A percentile compares a stretch with the other conserved stretches of the same genome.
Evolutionary conservation across 1,140 invertebrate species (phyloP).

Genomic region (Sitodiplosis mosellana): DNA sequence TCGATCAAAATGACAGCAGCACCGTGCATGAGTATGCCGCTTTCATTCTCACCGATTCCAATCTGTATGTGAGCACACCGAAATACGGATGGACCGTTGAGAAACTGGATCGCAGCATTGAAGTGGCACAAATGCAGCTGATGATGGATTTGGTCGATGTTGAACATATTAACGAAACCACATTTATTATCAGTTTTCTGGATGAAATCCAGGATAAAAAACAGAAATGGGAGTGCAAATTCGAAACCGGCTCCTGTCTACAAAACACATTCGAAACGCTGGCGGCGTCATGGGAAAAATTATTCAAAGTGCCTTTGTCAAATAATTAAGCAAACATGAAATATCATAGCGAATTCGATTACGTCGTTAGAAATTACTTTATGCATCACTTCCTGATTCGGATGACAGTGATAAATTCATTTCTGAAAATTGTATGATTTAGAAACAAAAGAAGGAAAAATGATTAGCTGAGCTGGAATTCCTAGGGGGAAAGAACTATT

Average conservation of each 20-base stretch:
- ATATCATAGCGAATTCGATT: no score
- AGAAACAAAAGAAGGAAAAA: no score
- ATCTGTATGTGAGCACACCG: conserved; percentile 20
- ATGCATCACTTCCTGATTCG: no score
- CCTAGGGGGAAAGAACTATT: no score
- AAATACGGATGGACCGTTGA: conserved; percentile 26
- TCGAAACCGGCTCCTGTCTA: conserved; percentile 16
- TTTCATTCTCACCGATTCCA: conserved; percentile 16
- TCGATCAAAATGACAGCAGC: conserved; percentile 14
- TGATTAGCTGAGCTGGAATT: no score
- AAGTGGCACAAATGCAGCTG: conserved; percentile 21
- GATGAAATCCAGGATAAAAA: conserved; percentile 19
- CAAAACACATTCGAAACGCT: conserved; percentile 16
- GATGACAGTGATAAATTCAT: no score
- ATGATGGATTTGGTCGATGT: conserved; percentile 34
- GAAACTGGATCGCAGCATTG: conserved; percentile 8
- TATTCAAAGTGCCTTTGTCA: conserved; percentile 20
- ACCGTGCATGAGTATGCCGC: conserved; percentile 17
- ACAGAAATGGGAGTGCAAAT: conserved; percentile 18
- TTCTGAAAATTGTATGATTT: no score
- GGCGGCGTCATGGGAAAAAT: conserved; percentile 17
- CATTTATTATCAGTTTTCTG: conserved; percentile 15
- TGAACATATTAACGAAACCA: conserved; percentile 19
- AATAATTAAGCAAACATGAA: neutral
- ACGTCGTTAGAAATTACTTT: no score